A percentile compares a stretch with the other conserved stretches of the same genome.
Conservation (phyloP, 2,888 invertebrate species). For the Ophraella communa region DNA sequence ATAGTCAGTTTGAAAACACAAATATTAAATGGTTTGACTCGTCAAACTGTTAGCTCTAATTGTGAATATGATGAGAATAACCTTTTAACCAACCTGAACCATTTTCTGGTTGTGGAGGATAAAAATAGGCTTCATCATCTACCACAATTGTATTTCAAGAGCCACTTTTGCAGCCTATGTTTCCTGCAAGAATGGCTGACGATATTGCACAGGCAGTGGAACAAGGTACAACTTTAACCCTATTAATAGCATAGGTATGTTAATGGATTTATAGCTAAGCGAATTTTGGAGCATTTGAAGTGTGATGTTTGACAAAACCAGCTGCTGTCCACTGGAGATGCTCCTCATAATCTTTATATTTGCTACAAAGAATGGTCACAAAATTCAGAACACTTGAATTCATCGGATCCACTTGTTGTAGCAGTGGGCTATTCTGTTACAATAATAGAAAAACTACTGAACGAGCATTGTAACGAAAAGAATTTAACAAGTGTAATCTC, state of each 20-base stretch:
- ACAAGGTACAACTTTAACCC: conserved; percentile 19
- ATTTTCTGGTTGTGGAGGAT: background rate
- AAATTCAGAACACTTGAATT: too few species aligned
- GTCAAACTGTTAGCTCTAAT: background rate
- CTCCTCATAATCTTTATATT: background rate
- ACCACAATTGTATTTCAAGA: background rate
- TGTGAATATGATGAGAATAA: background rate
- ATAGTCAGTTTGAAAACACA: background rate
- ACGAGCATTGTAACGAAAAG: too few species aligned
- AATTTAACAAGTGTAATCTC: too few species aligned
- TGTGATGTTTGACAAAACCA: background rate
- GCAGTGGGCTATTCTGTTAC: too few species aligned
- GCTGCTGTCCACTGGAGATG: background rate
- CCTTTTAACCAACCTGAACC: background rate
- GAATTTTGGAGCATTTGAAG: background rate
- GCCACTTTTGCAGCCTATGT: background rate
- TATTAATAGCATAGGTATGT: conserved; percentile 6
- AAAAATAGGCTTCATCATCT: background rate
- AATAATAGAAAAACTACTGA: too few species aligned
- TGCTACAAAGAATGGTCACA: background rate
- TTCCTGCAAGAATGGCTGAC: too few species aligned
- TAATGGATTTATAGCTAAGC: background rate
- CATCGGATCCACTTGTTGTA: too few species aligned
- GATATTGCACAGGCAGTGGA: too few species aligned
- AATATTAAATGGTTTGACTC: background rate